Evolutionary conservation across 1,140 invertebrate species (phyloP).

Genomic region (Mylabris phalerata): DNA sequence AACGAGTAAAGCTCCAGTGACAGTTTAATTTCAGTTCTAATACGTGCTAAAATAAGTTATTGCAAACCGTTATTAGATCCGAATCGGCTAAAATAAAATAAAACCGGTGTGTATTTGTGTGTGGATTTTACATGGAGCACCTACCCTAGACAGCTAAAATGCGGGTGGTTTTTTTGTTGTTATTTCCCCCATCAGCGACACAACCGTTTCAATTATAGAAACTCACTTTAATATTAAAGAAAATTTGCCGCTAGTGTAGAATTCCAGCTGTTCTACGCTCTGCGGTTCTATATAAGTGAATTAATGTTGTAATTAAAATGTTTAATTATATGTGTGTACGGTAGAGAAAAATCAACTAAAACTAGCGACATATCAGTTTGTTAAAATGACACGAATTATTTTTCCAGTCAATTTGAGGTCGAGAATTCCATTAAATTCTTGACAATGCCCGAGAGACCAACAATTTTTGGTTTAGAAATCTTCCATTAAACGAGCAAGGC

Average conservation of each 20-base stretch:
- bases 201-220: too few species aligned
- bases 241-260: too few species aligned
- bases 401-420: slow-evolving; percentile 20
- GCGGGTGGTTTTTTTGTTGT: not conserved
- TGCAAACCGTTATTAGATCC: slow-evolving; percentile 2
- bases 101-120: not conserved
- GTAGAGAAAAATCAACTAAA: not conserved
- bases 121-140: too few species aligned
- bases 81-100: slow-evolving; percentile 4
- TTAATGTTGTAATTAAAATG: slow-evolving; percentile 14
- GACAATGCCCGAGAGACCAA: slow-evolving; percentile 24
- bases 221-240: too few species aligned
- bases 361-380: slow-evolving; percentile 18
- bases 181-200: not conserved
- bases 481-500: slow-evolving; percentile 25
- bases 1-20: slow-evolving; percentile 2
- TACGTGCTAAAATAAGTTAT: slow-evolving; percentile 14
- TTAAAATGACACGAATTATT: slow-evolving; percentile 23
- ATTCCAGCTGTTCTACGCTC: too few species aligned
- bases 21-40: slow-evolving; percentile 12
- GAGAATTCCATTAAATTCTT: slow-evolving; percentile 22
- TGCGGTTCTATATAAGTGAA: not conserved
- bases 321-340: slow-evolving; percentile 12
- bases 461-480: slow-evolving; percentile 26
- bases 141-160: too few species aligned